Base-by-base conservation (phyloP, 2,888 invertebrate genomes). In the Mythimna albipuncta region DNA sequence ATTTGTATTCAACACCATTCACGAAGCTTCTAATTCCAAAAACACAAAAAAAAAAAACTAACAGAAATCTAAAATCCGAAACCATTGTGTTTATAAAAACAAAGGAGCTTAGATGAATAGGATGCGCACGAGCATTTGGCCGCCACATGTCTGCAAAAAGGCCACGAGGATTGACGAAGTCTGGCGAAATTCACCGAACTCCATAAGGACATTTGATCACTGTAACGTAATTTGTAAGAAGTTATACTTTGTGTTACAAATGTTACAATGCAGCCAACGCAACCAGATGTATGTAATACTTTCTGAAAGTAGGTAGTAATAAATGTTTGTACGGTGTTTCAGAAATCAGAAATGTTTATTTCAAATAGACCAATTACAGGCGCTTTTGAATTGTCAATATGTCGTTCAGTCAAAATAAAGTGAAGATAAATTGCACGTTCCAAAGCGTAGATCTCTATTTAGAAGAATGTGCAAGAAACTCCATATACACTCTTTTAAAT, bases 71-170 rank as follows among this genome's bases (percentile, higher is more conserved):
- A 54, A 58, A 61, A 66, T 64, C 72, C 44, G 44, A 57, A 62
- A 61, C 66, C 62, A 71, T 82, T 84, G 77, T 82, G 67, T 75
- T 63, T 63, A 64, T 63, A 80, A 86, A 86, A 85, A 85, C 86
- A 86, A 84, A 81, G 59, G 64, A 71, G 35, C 64, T 32, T 75
- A 85, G 88, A 70, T 77, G 74, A 82, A 83, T 77, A 87, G 89
- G 90, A 92, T 90, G 91, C 89, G 89, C 88, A 79, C 78, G 85
- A 88, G 87, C 95, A 94, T 94, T 92, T 94, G 94, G 91, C 84
- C 79, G 89, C 91, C 95, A 95, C 86, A 93, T 95, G 95, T 89
- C 88, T 83, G 91, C 91, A 92, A 93, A 93, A 94, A 91, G 83
- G 83, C 73, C 70, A 82, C 85, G 85, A 89, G 88, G 85, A 73